Conservation (phyloP, 2,888 invertebrate species). For the Euplexia lucipara region DNA sequence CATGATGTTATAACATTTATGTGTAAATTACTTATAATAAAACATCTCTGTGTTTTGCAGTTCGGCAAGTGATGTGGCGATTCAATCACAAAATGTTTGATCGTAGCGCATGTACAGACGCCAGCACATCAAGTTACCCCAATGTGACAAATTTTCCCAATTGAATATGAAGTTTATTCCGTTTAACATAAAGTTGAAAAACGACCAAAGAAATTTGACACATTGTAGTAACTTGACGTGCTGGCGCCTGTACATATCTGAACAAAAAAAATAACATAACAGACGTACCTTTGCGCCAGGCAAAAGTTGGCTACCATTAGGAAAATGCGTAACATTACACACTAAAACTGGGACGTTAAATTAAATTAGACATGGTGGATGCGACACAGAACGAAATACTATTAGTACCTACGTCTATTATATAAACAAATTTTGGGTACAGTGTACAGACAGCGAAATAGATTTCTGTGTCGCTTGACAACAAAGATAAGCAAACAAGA, state of each 20-base stretch:
- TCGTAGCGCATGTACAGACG: neutral
- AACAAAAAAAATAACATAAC: slow-evolving; percentile 4
- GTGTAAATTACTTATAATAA: too few relatives aligned
- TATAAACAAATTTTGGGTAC: slow-evolving; percentile 41
- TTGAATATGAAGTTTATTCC: too few relatives aligned
- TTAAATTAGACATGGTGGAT: slow-evolving; percentile 64
- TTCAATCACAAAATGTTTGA: neutral
- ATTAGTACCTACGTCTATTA: slow-evolving; percentile 42
- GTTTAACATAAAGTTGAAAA: too few relatives aligned
- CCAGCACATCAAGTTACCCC: too few relatives aligned
- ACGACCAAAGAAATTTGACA: too few relatives aligned
- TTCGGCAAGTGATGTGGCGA: neutral
- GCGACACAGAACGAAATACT: slow-evolving; percentile 39
- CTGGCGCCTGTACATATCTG: too few relatives aligned
- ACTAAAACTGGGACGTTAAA: slow-evolving; percentile 65
- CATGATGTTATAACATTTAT: too few relatives aligned
- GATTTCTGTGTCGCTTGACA: neutral
- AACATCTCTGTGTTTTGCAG: too few relatives aligned
- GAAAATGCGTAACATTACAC: slow-evolving; percentile 38
- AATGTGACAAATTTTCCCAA: too few relatives aligned
- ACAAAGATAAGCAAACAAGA: neutral
- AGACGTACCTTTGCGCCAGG: too few relatives aligned
- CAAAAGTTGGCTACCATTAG: slow-evolving; percentile 11
- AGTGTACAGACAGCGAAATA: slow-evolving; percentile 9
- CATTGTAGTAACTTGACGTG: too few relatives aligned